Conservation (phyloP, 2,113 vertebrate genomes). For the Pelecanus crispus region DNA sequence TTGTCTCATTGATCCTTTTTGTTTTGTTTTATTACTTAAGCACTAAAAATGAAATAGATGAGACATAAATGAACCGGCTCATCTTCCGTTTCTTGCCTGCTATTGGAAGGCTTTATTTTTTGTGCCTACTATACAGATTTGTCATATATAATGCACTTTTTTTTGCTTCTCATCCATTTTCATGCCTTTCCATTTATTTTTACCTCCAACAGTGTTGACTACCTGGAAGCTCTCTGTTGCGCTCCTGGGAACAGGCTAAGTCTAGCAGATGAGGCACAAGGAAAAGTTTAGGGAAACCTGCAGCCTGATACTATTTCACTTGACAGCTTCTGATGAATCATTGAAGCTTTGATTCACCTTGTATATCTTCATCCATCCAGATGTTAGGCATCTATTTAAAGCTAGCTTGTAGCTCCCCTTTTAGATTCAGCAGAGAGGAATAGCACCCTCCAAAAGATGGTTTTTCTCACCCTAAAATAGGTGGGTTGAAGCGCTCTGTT, state of each 20-base stretch:
- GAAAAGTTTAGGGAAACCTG: not conserved
- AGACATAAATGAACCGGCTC: not conserved
- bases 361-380: not conserved
- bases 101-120: not conserved
- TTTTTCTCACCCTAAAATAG: not conserved
- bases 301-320: not conserved
- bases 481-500: not conserved
- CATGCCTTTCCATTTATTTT: not conserved
- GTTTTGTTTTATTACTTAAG: slow-evolving; percentile 21
- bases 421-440: not conserved
- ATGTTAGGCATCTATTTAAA: not conserved
- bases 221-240: not conserved
- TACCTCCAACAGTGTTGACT: not conserved
- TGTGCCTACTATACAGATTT: not conserved
- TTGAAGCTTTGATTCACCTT: not conserved
- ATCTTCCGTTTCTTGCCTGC: not conserved
- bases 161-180: not conserved
- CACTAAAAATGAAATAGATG: slow-evolving; percentile 30
- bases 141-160: not conserved
- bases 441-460: not conserved
- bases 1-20: slow-evolving; percentile 33
- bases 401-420: not conserved
- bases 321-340: not conserved
- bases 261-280: not conserved
- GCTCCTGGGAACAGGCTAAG: not conserved